Evolutionary conservation across 1,140 invertebrate genomes (phyloP), one percentile per base, ranked within the genome.

Genomic region (Neoseiulus cucumeris): DNA sequence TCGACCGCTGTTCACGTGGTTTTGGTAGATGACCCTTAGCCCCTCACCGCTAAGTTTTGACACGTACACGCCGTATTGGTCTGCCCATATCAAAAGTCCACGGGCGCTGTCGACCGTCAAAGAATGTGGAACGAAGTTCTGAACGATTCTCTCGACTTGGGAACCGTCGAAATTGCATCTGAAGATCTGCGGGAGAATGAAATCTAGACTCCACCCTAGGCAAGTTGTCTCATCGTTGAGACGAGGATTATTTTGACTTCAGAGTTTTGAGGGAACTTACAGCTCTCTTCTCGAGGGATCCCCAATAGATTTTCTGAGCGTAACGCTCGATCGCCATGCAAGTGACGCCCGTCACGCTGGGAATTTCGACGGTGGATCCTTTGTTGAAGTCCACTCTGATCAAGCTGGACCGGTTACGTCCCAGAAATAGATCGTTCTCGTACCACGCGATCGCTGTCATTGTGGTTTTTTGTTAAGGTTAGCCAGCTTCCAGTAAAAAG

Each of bases 321-420:
- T 92, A 82, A 87, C 87, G 91, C 72, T 95, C 90, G 1, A 91
- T 83, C 0, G 87, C 85, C 20, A 93, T 79, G 68, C 84, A 84
- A 85, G 76, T 18, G 77, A 73, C 9, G 79, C 81, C 17, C 79
- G 74, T 7, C 65, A 55, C 66, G 74, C 69, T 51, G 80, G 78
- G 1, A 74, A 80, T 0, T 81, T 85, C 1, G 81, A 79, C 1
- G 22, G 4, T 59, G 14, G 22, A 59, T 59, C 51, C 51, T 70
- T 88, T 87, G 66, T 84, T 85, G 74, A 80, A 80, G 70, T 83
- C 82, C 0, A 88, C 78, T 17, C 79, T 80, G 33, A 84, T 85
- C 66, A 81, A 81, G 71, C 87, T 87, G 0, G 84, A 84, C 0
- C 51, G 51, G 51, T 59, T 59, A 20, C 22, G 51, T 59, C 87